These are phyloP conservation scores for Dryomyza anilis DNA, from an alignment of 2,888 invertebrate genomes.

Conservation along the genomic window DNA sequence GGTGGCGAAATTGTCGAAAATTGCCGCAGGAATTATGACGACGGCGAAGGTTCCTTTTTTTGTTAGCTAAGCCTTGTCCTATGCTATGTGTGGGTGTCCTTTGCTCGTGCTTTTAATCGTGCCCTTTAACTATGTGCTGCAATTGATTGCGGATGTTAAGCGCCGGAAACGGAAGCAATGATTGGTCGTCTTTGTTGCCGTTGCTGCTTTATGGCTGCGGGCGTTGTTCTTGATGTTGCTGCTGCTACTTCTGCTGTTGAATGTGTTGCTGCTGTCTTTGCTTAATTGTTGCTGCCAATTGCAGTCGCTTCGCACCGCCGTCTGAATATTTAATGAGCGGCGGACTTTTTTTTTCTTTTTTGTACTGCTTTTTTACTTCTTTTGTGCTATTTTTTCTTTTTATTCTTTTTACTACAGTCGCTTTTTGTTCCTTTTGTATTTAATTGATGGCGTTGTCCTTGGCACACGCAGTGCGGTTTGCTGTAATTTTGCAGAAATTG, in stretches of 20 bases:
- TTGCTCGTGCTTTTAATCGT: background rate
- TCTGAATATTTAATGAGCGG: too few relatives aligned
- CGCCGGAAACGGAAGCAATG: conserved; percentile 17
- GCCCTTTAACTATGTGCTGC: background rate
- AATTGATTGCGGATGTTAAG: conserved; percentile 22
- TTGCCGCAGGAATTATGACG: background rate
- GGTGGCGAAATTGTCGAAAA: background rate
- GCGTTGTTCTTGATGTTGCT: background rate
- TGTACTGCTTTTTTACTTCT: background rate
- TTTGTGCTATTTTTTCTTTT: background rate
- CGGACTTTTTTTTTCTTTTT: background rate
- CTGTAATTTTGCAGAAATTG: background rate
- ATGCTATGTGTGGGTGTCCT: background rate
- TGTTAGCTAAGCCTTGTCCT: background rate
- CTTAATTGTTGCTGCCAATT: conserved; percentile 24
- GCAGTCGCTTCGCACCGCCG: background rate
- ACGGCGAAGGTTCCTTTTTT: background rate
- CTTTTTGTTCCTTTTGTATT: background rate
- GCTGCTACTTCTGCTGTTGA: background rate
- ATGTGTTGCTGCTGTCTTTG: background rate
- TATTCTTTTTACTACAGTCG: background rate
- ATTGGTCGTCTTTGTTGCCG: background rate
- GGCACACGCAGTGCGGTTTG: background rate
- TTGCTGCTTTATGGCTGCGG: background rate
- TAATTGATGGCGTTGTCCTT: conserved; percentile 8